Evolutionary conservation across 2,797 vertebrate species (phyloP).

Genomic region (Lagorchestes hirsutus): DNA sequence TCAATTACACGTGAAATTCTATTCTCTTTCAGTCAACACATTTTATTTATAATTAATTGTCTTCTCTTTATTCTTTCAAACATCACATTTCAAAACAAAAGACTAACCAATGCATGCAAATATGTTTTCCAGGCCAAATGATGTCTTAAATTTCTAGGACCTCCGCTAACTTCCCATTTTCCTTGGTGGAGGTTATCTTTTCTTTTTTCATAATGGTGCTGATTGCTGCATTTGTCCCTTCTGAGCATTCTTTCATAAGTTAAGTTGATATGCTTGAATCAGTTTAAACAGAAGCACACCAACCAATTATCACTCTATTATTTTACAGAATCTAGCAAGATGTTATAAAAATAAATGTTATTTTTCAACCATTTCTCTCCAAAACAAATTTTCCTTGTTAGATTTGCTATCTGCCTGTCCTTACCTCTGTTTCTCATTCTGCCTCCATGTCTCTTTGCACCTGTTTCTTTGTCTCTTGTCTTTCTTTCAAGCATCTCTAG

Average conservation of each 20-base stretch:
- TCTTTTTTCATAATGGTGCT: neutral
- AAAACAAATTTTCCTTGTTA: neutral
- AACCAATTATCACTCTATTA: neutral
- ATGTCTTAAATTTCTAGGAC: neutral
- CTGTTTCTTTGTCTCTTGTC: neutral
- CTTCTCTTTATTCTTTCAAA: constrained; percentile 45
- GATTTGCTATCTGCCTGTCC: neutral
- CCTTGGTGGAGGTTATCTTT: constrained; percentile 10
- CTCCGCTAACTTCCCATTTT: neutral
- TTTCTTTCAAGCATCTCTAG: neutral
- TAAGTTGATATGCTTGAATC: constrained; percentile 16
- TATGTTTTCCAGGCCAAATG: constrained; percentile 42
- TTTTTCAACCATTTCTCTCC: neutral
- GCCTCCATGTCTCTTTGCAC: neutral
- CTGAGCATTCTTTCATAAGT: neutral
- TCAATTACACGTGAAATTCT: constrained; percentile 67
- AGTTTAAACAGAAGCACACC: constrained; percentile 13
- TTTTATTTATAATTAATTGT: constrained; percentile 70
- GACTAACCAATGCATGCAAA: constrained; percentile 23
- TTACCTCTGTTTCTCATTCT: neutral
- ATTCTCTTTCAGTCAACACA: constrained; percentile 61
- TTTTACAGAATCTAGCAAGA: neutral
- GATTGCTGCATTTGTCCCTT: constrained; percentile 15
- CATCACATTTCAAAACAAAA: constrained; percentile 50
- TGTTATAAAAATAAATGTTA: constrained; percentile 14